Conservation (phyloP, 2,888 invertebrate species). For the Herminia tarsipennalis region DNA sequence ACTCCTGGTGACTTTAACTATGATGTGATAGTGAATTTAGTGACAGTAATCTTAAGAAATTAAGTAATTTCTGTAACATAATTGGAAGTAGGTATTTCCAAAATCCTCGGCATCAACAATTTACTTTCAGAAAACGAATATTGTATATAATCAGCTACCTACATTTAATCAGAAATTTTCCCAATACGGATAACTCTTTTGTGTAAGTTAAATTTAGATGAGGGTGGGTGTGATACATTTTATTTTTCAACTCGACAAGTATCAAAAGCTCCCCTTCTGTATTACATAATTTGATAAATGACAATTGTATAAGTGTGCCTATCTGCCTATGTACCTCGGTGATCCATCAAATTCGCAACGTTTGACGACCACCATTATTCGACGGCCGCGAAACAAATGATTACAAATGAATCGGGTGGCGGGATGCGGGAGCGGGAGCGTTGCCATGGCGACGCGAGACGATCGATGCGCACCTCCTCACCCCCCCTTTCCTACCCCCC, state of each 20-base stretch:
- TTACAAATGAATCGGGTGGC: slow-evolving; percentile 80
- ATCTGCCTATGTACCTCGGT: slow-evolving; percentile 47
- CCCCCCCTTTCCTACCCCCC: slow-evolving; percentile 52
- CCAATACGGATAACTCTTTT: too few relatives aligned
- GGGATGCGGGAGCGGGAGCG: slow-evolving; percentile 55
- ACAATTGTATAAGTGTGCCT: slow-evolving; percentile 46
- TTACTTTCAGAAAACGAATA: too few relatives aligned
- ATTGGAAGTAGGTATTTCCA: too few relatives aligned
- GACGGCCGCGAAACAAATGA: slow-evolving; percentile 83
- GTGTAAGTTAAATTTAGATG: too few relatives aligned
- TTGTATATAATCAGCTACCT: too few relatives aligned
- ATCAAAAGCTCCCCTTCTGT: slow-evolving; percentile 12
- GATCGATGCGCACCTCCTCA: slow-evolving; percentile 73
- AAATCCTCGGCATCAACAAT: too few relatives aligned
- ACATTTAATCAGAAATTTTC: too few relatives aligned
- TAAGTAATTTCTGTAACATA: too few relatives aligned
- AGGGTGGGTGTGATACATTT: neutral
- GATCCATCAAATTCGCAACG: slow-evolving; percentile 77
- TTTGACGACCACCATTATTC: slow-evolving; percentile 78
- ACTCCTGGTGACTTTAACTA: too few relatives aligned
- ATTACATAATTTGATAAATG: slow-evolving; percentile 42
- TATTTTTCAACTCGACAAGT: slow-evolving; percentile 7
- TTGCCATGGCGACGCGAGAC: slow-evolving; percentile 78
- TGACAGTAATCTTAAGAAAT: too few relatives aligned
- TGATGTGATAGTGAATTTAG: too few relatives aligned